A percentile compares a stretch with the other conserved stretches of the same genome.
phyloP scores from a whole-genome alignment of 2,888 invertebrate species.

The Cybosia mesomella region DNA sequence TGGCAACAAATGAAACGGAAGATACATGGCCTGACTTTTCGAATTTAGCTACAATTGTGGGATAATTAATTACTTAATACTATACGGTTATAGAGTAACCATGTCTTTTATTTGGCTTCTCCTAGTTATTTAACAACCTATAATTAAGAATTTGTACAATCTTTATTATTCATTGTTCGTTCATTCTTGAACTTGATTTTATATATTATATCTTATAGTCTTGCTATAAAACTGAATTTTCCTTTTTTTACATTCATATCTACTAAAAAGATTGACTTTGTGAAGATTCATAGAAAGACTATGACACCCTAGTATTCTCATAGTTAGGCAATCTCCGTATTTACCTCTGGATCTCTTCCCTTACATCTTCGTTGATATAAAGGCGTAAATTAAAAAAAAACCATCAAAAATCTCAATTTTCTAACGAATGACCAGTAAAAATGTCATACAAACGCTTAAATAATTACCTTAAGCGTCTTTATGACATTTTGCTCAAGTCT shows the following conservation, averaged over 20 bases:
- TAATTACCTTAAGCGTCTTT: slow-evolving; percentile 1
- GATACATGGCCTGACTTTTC: slow-evolving; percentile 79
- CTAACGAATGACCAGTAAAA: background rate
- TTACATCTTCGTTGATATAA: no score
- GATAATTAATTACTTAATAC: slow-evolving; percentile 42
- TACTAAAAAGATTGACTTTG: no score
- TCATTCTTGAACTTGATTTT: background rate
- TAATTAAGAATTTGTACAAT: background rate
- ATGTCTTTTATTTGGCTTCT: background rate
- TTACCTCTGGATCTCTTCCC: no score
- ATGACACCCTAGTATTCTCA: no score
- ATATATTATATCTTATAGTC: background rate
- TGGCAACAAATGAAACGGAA: slow-evolving; percentile 68
- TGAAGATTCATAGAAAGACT: no score
- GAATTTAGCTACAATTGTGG: slow-evolving; percentile 78
- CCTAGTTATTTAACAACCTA: background rate
- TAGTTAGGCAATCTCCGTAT: no score
- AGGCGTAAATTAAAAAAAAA: no score
- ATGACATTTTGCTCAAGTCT: slow-evolving; percentile 2
- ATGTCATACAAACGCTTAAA: background rate
- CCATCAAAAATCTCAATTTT: no score
- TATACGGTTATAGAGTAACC: background rate
- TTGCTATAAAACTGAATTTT: background rate
- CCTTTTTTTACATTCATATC: background rate
- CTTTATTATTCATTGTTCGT: background rate